Base-by-base conservation (phyloP, 2,888 invertebrate genomes). In the Onchidella celtica region DNA sequence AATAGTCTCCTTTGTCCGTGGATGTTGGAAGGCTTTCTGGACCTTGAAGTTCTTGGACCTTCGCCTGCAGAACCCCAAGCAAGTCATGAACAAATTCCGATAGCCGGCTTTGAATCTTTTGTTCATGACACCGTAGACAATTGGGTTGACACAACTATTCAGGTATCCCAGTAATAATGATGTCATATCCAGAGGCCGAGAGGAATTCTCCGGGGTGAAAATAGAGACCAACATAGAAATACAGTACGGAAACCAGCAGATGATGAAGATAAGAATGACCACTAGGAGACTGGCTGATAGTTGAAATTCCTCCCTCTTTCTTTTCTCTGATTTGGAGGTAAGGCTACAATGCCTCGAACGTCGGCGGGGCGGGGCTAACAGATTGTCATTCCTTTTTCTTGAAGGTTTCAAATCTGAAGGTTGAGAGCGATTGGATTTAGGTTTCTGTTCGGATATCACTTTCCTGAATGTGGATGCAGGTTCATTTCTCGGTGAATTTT, bases 171-270 rank as follows among this genome's bases (percentile, higher is more conserved):
- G 84, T 6, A 91, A 36, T 36, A 92, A 79, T 0, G 91, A 89
- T 32, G 86, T 85, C 85, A 91, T 87, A 80, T 92, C 89, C n/a
- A 88, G 85, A 0, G 81, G 55, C 1, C 81, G 82, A 0, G 57
- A 21, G 14, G 83, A 61, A n/a, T n/a, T 32, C 3, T 81, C 81
- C 0, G 83, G 77, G n/a, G 79, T 77, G 78, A 88, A 90, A 59
- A 90, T 88, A 1, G 86, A 86, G 63, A 90, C 65, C 57, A 91
- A 82, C 91, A 91, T 91, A 36, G 90, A 88, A 2, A 91, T 82
- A 82, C 91, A 91, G 81, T 89, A 91, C 0, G 91, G 91, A 9
- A 91, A 72, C 91, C 91, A 91, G 70, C 89, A 89, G n/a, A 91
- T 69, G 6, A 91, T 87, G 83, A 91, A 91, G 21, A 88, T 74